Percentiles rank a stretch among this genome's conserved stretches.
These are phyloP conservation scores for Dolichopus griseipennis DNA, from an alignment of 2,888 invertebrate species.

Conservation along the genomic window DNA sequence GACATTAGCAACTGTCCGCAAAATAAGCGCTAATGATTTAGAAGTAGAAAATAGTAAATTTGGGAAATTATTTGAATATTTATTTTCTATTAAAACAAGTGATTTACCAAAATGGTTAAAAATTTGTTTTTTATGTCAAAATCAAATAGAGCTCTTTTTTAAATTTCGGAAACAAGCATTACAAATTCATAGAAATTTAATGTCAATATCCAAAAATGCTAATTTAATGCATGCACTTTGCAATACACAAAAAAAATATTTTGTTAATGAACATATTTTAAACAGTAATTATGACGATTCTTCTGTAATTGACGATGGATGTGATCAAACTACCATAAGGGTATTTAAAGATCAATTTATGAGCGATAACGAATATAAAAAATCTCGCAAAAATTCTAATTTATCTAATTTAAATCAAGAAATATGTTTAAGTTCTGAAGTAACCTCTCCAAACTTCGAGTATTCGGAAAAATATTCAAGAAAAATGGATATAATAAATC, in stretches of 20 bases:
- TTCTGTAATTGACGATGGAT: neutral
- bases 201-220: neutral
- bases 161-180: neutral
- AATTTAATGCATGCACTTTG: neutral
- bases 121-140: neutral
- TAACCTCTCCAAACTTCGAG: no score
- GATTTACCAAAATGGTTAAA: neutral
- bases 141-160: neutral
- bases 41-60: neutral
- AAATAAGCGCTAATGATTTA: neutral
- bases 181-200: neutral
- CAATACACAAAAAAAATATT: neutral
- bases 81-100: neutral
- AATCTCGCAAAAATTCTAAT: neutral
- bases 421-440: no score
- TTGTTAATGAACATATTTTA: neutral
- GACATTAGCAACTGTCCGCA: neutral
- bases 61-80: neutral
- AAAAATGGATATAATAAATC: no score
- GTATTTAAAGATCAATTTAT: neutral
- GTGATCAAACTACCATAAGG: neutral
- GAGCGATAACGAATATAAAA: neutral
- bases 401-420: neutral
- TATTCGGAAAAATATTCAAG: no score
- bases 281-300: neutral